phyloP scores from a whole-genome alignment of 37 sponge, comb jelly and placozoan species.

The Eunapius fragilis region DNA sequence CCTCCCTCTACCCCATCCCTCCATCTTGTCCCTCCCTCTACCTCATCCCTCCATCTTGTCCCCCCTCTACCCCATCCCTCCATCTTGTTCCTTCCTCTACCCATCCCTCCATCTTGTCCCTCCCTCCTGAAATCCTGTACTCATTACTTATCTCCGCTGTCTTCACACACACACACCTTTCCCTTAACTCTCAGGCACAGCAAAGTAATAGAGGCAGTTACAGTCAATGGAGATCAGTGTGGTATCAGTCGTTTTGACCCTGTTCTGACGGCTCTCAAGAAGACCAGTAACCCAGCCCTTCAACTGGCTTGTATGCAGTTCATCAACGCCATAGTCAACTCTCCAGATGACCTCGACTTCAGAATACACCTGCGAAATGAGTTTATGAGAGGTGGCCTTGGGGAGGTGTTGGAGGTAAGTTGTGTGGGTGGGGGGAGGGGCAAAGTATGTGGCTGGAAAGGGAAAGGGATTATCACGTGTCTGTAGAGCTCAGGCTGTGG shows the following conservation, averaged over 20 bases:
- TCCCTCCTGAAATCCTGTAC: too few relatives aligned
- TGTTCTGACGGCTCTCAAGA: constrained; percentile 67
- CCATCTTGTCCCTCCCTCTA: background rate
- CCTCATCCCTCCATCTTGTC: background rate
- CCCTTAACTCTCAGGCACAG: too few relatives aligned
- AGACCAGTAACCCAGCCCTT: constrained; percentile 76
- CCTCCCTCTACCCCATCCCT: background rate
- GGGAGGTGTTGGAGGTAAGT: constrained; percentile 63
- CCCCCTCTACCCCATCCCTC: background rate
- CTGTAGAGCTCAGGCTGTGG: too few relatives aligned
- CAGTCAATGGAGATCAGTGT: constrained; percentile 78
- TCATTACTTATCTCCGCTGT: too few relatives aligned
- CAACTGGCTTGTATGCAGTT: constrained; percentile 93
- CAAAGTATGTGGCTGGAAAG: too few relatives aligned
- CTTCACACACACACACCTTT: too few relatives aligned
- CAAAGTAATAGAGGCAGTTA: constrained; percentile 79
- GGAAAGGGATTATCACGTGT: too few relatives aligned
- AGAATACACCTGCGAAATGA: constrained; percentile 94
- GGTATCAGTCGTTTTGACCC: constrained; percentile 75
- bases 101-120: background rate
- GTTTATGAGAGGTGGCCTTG: constrained; percentile 92
- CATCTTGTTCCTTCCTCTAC: background rate
- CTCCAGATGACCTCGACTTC: constrained; percentile 94
- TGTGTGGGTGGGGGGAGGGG: background rate
- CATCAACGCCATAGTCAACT: constrained; percentile 92